phyloP scores from a whole-genome alignment of 2,797 vertebrate genomes.

The Emys orbicularis region DNA sequence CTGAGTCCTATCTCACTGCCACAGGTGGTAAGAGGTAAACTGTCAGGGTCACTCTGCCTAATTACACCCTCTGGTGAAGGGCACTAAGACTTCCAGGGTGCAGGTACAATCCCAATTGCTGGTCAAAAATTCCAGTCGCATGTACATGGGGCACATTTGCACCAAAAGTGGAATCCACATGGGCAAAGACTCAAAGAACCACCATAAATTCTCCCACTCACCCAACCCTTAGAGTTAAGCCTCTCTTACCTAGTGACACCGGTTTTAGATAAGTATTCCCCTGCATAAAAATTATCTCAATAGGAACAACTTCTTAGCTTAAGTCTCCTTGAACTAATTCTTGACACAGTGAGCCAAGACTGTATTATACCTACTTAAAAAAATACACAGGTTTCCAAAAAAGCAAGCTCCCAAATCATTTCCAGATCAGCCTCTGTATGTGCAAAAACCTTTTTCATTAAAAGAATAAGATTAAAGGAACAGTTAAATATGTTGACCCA shows the following conservation, averaged over 20 bases:
- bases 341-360: constrained; percentile 11
- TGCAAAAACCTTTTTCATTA: background rate
- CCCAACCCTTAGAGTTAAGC: background rate
- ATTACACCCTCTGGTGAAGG: background rate
- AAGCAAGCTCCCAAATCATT: constrained; percentile 37
- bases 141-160: background rate
- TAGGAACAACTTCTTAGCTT: background rate
- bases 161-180: fast-evolving
- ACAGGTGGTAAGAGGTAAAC: background rate
- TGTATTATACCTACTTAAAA: constrained; percentile 17
- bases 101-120: background rate
- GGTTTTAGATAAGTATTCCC: background rate
- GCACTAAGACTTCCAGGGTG: background rate
- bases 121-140: background rate
- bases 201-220: fast-evolving
- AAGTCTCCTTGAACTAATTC: background rate
- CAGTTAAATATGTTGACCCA: background rate
- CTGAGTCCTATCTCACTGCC: background rate
- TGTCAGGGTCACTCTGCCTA: no score
- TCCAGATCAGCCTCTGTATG: constrained; percentile 37
- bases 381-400: constrained; percentile 25
- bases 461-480: constrained; percentile 5
- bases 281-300: background rate
- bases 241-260: background rate
- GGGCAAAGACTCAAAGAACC: fast-evolving